phyloP scores from a whole-genome alignment of 1,140 invertebrate species.

The Atopsyche davidsoni region DNA sequence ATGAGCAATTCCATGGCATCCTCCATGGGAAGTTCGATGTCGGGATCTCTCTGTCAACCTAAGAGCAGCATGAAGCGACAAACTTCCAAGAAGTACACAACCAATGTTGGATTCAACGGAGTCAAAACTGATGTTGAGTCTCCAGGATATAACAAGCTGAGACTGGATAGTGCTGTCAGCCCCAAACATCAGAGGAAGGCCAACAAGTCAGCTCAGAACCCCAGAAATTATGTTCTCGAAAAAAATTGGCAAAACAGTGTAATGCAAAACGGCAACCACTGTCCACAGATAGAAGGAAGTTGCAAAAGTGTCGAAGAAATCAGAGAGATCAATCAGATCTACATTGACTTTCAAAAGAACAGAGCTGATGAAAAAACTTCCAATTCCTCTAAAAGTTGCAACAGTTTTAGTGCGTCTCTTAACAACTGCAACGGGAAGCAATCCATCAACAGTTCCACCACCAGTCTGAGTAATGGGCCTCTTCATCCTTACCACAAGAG shows the following conservation, averaged over 20 bases:
- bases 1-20: conserved; percentile 15
- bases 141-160: conserved; percentile 44
- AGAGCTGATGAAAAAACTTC: neutral
- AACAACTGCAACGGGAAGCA: neutral
- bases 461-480: conserved; percentile 1
- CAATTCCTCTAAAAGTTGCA: neutral
- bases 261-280: conserved; percentile 25
- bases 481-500: conserved; percentile 10
- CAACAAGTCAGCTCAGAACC: conserved; percentile 23
- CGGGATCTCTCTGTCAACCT: conserved; percentile 31
- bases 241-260: conserved; percentile 28
- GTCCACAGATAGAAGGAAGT: conserved; percentile 16
- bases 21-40: conserved; percentile 18
- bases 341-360: too few species aligned
- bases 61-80: conserved; percentile 42
- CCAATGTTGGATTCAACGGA: conserved; percentile 25
- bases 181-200: conserved; percentile 38
- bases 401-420: neutral
- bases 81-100: conserved; percentile 37
- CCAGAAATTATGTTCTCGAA: conserved; percentile 26
- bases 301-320: neutral
- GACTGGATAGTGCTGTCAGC: conserved; percentile 44
- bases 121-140: conserved; percentile 38
- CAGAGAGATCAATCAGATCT: too few species aligned
- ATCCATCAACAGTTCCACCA: conserved; percentile 4